phyloP scores from a whole-genome alignment of 2,888 invertebrate species.

The Drosophila mulleri region DNA sequence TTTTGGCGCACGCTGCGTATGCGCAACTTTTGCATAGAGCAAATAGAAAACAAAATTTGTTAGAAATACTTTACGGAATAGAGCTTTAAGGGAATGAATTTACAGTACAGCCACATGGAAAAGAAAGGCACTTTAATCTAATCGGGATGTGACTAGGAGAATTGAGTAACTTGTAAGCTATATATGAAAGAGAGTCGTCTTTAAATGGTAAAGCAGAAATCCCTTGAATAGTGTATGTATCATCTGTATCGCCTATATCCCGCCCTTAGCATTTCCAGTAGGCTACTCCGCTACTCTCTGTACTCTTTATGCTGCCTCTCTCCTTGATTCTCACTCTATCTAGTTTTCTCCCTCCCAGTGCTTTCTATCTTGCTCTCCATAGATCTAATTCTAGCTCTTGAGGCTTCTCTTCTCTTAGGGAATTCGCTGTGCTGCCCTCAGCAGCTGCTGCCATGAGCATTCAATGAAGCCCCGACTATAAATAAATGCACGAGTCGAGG shows the following conservation, averaged over 20 bases:
- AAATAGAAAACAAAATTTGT: not conserved
- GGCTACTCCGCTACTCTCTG: not conserved
- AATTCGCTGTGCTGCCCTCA: not conserved
- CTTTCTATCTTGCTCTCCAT: not conserved
- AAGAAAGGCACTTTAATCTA: not conserved
- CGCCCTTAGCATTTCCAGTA: too few relatives aligned
- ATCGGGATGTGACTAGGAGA: not conserved
- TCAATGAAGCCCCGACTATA: slow-evolving; percentile 48
- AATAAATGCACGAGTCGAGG: slow-evolving; percentile 50
- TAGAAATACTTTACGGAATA: not conserved
- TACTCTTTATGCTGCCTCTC: not conserved
- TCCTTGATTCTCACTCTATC: too few relatives aligned
- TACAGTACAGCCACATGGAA: not conserved
- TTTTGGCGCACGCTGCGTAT: slow-evolving; percentile 54
- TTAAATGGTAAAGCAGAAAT: not conserved
- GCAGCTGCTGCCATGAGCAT: slow-evolving; percentile 33
- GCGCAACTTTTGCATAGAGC: slow-evolving; percentile 34
- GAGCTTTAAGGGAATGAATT: not conserved
- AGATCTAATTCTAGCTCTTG: too few relatives aligned
- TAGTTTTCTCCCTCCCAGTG: not conserved
- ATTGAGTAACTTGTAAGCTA: not conserved
- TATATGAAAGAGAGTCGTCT: not conserved
- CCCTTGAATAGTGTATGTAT: too few relatives aligned
- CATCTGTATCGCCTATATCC: too few relatives aligned
- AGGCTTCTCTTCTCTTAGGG: not conserved